These are phyloP conservation scores for Denticeps clupeoides DNA, from an alignment of 2,797 vertebrate genomes.

Conservation along the genomic window DNA sequence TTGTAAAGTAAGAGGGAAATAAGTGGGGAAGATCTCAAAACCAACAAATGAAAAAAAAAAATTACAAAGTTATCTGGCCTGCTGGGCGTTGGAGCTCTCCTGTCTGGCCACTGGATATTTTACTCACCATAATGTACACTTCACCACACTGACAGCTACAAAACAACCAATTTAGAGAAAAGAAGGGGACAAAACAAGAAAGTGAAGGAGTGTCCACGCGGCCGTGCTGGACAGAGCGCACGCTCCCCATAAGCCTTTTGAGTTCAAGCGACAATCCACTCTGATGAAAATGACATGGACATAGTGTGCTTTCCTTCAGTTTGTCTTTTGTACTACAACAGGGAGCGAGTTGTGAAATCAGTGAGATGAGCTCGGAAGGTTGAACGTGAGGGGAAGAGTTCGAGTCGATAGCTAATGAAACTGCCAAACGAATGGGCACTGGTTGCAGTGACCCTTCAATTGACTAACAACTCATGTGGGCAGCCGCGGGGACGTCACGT, in stretches of 20 bases:
- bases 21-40: no score
- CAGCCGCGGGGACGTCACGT: no score
- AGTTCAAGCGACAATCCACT: constrained; percentile 72
- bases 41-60: constrained; percentile 22
- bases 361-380: constrained; percentile 24
- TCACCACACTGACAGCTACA: no score
- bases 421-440: constrained; percentile 55
- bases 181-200: constrained; percentile 18
- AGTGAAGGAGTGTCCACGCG: constrained; percentile 32
- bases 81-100: no score
- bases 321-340: constrained; percentile 48
- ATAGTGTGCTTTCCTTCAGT: constrained; percentile 39
- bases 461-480: no score
- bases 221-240: constrained; percentile 57
- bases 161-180: constrained; percentile 23
- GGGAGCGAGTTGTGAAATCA: constrained; percentile 43
- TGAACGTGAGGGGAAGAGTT: constrained; percentile 30
- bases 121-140: no score
- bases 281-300: constrained; percentile 62
- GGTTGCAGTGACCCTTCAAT: constrained; percentile 10
- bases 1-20: constrained; percentile 41
- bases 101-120: no score
- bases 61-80: no score
- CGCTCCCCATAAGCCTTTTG: constrained; percentile 56
- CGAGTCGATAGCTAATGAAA: constrained; percentile 57